These are phyloP conservation scores for Thecophora atra DNA, from an alignment of 2,888 invertebrate genomes.

Conservation along the genomic window DNA sequence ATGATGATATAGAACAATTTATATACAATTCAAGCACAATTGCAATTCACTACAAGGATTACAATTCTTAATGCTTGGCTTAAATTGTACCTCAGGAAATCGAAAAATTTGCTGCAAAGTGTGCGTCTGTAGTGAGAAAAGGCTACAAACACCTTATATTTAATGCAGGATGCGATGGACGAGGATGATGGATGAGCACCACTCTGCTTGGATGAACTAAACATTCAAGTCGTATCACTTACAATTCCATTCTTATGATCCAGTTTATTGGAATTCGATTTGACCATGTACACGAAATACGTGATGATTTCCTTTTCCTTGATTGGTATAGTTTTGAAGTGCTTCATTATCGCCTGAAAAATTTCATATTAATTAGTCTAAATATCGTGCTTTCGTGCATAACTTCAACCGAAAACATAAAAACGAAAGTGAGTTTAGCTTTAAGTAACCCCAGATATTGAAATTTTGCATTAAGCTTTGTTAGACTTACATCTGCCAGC, in stretches of 20 bases:
- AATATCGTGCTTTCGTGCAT: too few species aligned
- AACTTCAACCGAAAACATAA: too few species aligned
- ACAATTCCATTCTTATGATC: slow-evolving; percentile 65
- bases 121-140: too few species aligned
- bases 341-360: slow-evolving; percentile 88
- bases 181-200: slow-evolving; percentile 2
- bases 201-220: slow-evolving; percentile 24
- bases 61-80: too few species aligned
- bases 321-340: slow-evolving; percentile 94
- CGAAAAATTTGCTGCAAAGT: background rate
- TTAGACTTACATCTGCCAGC: slow-evolving; percentile 84
- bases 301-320: slow-evolving; percentile 94
- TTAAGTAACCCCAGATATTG: background rate
- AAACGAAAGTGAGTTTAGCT: background rate
- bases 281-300: slow-evolving; percentile 95
- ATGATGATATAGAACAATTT: too few species aligned
- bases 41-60: too few species aligned
- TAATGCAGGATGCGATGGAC: background rate
- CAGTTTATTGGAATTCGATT: slow-evolving; percentile 75
- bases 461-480: background rate
- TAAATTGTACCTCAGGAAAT: background rate
- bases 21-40: too few species aligned
- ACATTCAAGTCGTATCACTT: slow-evolving; percentile 59
- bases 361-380: too few species aligned
- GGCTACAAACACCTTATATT: background rate